Percentiles rank a stretch among this genome's conserved stretches.
These are phyloP conservation scores for Serilophus lunatus DNA, from an alignment of 2,113 vertebrate genomes.

Conservation along the genomic window DNA sequence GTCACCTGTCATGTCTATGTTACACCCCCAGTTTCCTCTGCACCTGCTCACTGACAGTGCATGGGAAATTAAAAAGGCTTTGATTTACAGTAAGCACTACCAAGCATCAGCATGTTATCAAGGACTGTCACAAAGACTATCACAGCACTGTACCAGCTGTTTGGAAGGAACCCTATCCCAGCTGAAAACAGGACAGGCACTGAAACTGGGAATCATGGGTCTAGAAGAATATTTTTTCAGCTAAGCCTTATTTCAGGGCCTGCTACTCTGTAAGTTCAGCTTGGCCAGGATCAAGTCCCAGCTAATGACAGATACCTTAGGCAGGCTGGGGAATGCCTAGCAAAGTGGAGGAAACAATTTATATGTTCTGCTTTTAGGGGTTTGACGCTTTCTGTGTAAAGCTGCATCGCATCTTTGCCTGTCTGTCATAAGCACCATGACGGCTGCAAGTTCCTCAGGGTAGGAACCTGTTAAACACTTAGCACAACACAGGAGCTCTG, in stretches of 20 bases:
- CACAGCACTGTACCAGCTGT: neutral
- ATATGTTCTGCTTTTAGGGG: slow-evolving; percentile 8
- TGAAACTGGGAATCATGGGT: neutral
- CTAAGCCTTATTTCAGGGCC: neutral
- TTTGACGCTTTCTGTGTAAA: slow-evolving; percentile 50
- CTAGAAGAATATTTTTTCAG: neutral
- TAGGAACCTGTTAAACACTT: slow-evolving; percentile 53
- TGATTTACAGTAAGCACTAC: neutral
- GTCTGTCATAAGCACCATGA: slow-evolving; percentile 45
- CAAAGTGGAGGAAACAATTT: neutral
- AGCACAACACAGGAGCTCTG: slow-evolving; percentile 31
- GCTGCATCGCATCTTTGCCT: slow-evolving; percentile 34
- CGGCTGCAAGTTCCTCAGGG: slow-evolving; percentile 33
- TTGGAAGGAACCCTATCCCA: neutral
- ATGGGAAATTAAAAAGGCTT: neutral
- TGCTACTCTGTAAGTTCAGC: neutral
- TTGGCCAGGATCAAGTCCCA: neutral
- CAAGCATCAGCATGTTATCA: neutral
- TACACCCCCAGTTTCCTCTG: neutral
- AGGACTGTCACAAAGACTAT: too few species aligned
- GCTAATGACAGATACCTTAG: slow-evolving; percentile 27
- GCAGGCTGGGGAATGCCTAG: neutral
- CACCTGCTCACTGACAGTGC: neutral
- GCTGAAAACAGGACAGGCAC: neutral
- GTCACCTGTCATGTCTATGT: neutral